These are phyloP conservation scores for Caenorhabditis brenneri DNA, from an alignment of 1,140 invertebrate species.

Conservation along the genomic window DNA sequence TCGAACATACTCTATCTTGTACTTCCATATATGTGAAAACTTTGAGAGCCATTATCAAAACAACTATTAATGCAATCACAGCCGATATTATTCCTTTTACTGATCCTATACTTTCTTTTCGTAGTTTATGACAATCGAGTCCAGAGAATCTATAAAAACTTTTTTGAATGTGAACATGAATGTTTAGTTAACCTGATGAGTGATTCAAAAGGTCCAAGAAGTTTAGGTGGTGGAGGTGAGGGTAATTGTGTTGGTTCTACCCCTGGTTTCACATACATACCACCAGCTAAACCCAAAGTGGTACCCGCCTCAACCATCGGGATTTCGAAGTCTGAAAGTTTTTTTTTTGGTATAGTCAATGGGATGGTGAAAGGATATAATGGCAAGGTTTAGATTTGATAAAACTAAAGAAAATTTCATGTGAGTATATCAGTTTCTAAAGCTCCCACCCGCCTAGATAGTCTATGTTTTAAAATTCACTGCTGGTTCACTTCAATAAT, in stretches of 20 bases:
- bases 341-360: no score
- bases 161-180: not conserved
- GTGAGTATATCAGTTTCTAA: no score
- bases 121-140: constrained; percentile 12
- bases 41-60: not conserved
- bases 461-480: no score
- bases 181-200: not conserved
- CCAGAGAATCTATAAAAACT: not conserved
- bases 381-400: not conserved
- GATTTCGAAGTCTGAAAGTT: not conserved
- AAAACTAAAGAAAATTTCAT: no score
- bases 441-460: no score
- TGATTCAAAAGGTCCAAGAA: constrained; percentile 21
- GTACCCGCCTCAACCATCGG: constrained; percentile 27
- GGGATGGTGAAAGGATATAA: no score
- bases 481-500: no score
- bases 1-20: not conserved
- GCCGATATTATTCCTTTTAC: not conserved
- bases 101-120: constrained; percentile 28
- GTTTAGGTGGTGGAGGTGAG: constrained; percentile 9
- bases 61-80: not conserved
- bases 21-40: not conserved
- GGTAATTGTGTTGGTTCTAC: constrained; percentile 14
- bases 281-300: not conserved
- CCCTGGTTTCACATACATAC: constrained; percentile 12